Conservation (phyloP, 2,888 invertebrate genomes). For the Calliphora vomitoria region DNA sequence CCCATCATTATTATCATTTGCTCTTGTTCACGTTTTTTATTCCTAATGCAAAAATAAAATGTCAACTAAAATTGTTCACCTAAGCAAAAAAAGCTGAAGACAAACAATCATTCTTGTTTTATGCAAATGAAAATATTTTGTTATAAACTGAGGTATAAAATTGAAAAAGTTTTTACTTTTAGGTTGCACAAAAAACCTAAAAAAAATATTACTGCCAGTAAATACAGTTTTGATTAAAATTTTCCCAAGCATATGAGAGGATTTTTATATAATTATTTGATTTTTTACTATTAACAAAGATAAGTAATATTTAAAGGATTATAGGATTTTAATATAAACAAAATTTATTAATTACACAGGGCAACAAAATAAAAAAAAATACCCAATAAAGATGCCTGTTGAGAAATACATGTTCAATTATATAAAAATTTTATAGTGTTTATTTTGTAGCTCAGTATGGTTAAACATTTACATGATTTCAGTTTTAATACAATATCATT, state of each 20-base stretch:
- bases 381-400: too few species aligned
- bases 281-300: too few species aligned
- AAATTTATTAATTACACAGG: neutral
- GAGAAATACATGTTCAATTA: too few species aligned
- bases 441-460: too few species aligned
- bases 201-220: neutral
- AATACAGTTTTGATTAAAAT: neutral
- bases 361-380: too few species aligned
- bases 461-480: neutral
- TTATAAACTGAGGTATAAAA: constrained; percentile 1
- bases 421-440: too few species aligned
- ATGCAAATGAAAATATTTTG: constrained; percentile 19
- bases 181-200: neutral
- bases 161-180: constrained; percentile 21
- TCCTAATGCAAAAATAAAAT: constrained; percentile 6
- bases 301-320: neutral
- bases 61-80: constrained; percentile 25
- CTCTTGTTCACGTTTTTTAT: neutral
- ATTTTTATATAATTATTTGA: too few species aligned
- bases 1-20: constrained; percentile 29
- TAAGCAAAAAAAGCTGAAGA: constrained; percentile 1
- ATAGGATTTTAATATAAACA: neutral
- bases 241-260: neutral
- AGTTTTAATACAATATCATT: neutral
- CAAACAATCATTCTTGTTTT: neutral